These are phyloP conservation scores for Anodontia alba DNA, from an alignment of 2,888 invertebrate genomes.

Conservation along the genomic window DNA sequence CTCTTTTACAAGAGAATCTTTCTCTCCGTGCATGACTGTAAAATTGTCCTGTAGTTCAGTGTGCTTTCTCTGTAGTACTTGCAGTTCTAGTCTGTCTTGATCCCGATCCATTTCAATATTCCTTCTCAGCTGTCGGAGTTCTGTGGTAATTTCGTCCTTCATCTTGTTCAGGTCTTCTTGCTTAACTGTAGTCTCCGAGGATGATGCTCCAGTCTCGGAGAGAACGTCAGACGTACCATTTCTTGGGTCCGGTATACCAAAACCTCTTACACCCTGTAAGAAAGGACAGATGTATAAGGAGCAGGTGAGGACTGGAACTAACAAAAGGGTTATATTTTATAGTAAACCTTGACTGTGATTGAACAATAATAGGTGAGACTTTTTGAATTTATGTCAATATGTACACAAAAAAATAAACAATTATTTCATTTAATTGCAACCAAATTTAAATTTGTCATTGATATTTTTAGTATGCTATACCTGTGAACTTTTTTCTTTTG, in stretches of 20 bases:
- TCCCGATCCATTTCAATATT: slow-evolving; percentile 58
- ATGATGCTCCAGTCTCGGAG: background rate
- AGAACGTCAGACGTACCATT: slow-evolving; percentile 28
- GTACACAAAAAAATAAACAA: too few species aligned
- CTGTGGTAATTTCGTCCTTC: slow-evolving; percentile 63
- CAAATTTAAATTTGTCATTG: background rate
- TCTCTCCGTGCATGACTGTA: slow-evolving; percentile 41
- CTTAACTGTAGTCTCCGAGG: slow-evolving; percentile 13
- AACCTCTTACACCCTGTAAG: background rate
- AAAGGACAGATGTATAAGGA: background rate
- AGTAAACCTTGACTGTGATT: background rate
- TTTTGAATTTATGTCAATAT: too few species aligned
- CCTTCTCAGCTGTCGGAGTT: slow-evolving; percentile 49
- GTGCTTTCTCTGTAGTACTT: slow-evolving; percentile 56
- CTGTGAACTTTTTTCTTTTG: too few species aligned
- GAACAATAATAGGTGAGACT: too few species aligned
- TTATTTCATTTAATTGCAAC: background rate
- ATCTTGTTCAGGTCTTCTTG: slow-evolving; percentile 49
- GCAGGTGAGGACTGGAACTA: background rate
- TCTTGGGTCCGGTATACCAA: slow-evolving; percentile 31
- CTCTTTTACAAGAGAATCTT: slow-evolving; percentile 42
- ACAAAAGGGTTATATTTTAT: background rate
- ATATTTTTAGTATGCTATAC: too few species aligned
- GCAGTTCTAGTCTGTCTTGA: slow-evolving; percentile 52
- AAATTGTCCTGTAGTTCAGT: slow-evolving; percentile 54